phyloP scores from a whole-genome alignment of 2,113 vertebrate genomes.

The Marmota flaviventris region DNA sequence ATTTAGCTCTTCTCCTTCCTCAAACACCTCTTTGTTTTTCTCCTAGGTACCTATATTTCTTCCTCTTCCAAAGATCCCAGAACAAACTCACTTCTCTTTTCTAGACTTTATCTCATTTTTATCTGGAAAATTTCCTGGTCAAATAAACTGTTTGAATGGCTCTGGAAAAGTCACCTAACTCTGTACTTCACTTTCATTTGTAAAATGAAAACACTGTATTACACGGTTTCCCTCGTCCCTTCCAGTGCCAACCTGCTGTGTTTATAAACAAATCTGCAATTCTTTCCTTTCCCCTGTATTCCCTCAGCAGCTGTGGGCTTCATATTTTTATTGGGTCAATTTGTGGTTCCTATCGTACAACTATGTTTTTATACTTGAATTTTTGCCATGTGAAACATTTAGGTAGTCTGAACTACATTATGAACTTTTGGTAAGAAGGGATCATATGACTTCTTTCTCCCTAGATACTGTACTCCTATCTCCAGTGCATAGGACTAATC shows the following conservation, averaged over 20 bases:
- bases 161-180: background rate
- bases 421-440: background rate
- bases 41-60: background rate
- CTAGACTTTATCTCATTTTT: background rate
- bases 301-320: background rate
- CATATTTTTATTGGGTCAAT: background rate
- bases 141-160: background rate
- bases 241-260: background rate
- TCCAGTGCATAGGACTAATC: background rate
- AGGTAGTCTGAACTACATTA: background rate
- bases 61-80: background rate
- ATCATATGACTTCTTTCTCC: background rate
- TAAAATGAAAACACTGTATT: background rate
- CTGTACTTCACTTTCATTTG: background rate
- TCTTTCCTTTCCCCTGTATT: background rate
- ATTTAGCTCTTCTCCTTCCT: background rate
- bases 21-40: background rate
- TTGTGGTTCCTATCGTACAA: background rate
- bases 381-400: background rate
- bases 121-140: background rate
- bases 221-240: background rate
- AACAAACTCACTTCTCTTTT: background rate
- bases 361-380: slow-evolving; percentile 7
- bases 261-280: background rate
- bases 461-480: background rate